phyloP scores from a whole-genome alignment of 2,113 vertebrate genomes.

The Oreochromis spilurus region DNA sequence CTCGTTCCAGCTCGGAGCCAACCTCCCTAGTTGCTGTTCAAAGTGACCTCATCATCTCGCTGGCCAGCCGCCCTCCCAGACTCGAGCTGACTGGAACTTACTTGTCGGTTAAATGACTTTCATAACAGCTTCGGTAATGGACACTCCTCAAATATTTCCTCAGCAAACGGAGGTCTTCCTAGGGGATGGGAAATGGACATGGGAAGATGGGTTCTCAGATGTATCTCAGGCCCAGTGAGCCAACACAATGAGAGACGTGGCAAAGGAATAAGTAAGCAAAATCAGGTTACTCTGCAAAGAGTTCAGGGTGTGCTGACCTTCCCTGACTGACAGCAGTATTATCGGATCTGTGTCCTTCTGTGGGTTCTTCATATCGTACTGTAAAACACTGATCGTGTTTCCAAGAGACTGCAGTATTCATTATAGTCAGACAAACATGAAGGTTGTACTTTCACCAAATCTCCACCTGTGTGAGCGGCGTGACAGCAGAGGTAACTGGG shows the following conservation, averaged over 20 bases:
- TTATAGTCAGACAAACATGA: background rate
- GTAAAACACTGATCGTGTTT: background rate
- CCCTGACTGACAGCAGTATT: background rate
- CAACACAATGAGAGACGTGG: background rate
- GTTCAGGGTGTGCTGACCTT: background rate
- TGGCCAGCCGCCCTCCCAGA: background rate
- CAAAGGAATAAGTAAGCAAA: background rate
- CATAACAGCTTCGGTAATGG: slow-evolving; percentile 11
- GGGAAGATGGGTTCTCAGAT: background rate
- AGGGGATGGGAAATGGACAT: background rate
- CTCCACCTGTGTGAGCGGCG: background rate
- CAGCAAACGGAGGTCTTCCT: slow-evolving; percentile 13
- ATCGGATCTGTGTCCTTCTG: background rate
- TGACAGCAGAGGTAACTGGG: background rate
- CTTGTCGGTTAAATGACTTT: slow-evolving; percentile 12
- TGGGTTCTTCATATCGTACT: background rate
- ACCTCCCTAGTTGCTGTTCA: background rate
- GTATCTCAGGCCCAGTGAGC: background rate
- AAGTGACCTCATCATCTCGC: slow-evolving; percentile 25
- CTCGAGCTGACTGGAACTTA: background rate
- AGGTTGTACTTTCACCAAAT: background rate
- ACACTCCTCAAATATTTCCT: slow-evolving; percentile 48
- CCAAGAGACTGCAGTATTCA: background rate
- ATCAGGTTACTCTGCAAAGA: background rate
- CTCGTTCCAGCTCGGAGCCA: slow-evolving; percentile 4